Conservation (phyloP, 2,888 invertebrate species). For the Sesamia inferens region DNA sequence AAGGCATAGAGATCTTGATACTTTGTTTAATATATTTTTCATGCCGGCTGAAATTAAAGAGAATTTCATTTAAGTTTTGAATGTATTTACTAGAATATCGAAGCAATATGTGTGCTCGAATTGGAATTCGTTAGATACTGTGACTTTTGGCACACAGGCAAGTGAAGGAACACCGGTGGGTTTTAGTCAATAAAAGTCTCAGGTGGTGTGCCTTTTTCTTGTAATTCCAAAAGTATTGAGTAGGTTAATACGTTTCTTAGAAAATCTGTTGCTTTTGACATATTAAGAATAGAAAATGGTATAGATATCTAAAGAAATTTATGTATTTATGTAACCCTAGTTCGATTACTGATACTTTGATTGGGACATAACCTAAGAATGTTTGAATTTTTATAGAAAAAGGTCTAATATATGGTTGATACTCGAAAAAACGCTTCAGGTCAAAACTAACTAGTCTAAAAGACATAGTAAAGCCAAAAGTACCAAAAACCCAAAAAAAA, state of each 20-base stretch:
- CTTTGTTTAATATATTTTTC: slow-evolving; percentile 58
- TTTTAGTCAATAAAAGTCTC: too few relatives aligned
- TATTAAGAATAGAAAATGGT: background rate
- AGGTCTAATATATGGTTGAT: background rate
- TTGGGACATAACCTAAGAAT: background rate
- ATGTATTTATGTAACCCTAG: background rate
- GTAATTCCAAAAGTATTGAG: background rate
- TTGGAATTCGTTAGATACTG: too few relatives aligned
- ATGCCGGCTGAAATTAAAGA: background rate
- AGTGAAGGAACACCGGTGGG: too few relatives aligned
- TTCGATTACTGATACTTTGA: background rate
- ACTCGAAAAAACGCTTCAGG: background rate
- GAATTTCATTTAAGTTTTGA: background rate
- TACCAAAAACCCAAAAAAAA: background rate
- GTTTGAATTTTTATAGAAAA: background rate
- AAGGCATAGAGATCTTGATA: slow-evolving; percentile 71
- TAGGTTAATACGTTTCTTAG: background rate
- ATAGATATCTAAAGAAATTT: background rate
- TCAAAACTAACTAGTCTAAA: background rate
- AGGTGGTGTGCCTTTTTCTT: too few relatives aligned
- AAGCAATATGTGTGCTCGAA: background rate
- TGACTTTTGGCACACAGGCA: too few relatives aligned
- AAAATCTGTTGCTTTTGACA: background rate
- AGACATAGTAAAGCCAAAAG: background rate
- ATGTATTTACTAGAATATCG: background rate